Percentiles rank a stretch among this genome's conserved stretches.
Evolutionary conservation across 2,113 vertebrate genomes (phyloP).

Genomic region (Dinomys branickii): DNA sequence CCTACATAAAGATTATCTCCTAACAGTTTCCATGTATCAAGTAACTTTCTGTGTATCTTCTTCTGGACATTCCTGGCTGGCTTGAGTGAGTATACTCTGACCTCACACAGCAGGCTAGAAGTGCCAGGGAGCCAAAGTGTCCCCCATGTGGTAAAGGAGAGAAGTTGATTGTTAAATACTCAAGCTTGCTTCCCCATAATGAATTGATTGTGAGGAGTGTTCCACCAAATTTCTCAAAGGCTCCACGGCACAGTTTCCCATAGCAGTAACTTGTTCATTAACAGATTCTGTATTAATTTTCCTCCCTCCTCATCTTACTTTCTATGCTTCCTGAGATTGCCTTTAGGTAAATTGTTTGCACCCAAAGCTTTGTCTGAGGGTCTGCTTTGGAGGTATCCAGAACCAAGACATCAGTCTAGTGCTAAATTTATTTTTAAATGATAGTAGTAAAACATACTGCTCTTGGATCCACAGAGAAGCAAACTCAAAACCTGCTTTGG

Average conservation of each 20-base stretch:
- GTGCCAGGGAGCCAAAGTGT: not conserved
- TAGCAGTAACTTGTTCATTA: not conserved
- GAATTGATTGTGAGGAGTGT: not conserved
- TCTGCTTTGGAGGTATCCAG: not conserved
- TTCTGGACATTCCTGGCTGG: not conserved
- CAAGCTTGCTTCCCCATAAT: not conserved
- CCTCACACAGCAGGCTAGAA: not conserved
- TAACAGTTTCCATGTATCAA: not conserved
- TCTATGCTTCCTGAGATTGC: not conserved
- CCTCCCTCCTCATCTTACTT: not conserved
- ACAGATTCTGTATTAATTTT: not conserved
- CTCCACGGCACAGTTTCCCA: not conserved
- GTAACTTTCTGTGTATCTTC: not conserved
- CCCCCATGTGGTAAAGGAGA: not conserved
- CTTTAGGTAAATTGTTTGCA: slow-evolving; percentile 29
- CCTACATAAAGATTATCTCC: not conserved
- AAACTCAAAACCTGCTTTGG: not conserved
- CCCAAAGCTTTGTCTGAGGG: slow-evolving; percentile 24
- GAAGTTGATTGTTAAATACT: not conserved
- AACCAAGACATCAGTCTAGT: not conserved
- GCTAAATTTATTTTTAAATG: slow-evolving; percentile 18
- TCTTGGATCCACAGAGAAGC: not conserved
- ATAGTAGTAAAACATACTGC: not conserved
- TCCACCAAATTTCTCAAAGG: not conserved
- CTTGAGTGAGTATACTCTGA: not conserved